Evolutionary conservation across 2,888 invertebrate genomes (phyloP), one percentile per base, ranked within the genome.

Genomic region (Melanostoma scalare): DNA sequence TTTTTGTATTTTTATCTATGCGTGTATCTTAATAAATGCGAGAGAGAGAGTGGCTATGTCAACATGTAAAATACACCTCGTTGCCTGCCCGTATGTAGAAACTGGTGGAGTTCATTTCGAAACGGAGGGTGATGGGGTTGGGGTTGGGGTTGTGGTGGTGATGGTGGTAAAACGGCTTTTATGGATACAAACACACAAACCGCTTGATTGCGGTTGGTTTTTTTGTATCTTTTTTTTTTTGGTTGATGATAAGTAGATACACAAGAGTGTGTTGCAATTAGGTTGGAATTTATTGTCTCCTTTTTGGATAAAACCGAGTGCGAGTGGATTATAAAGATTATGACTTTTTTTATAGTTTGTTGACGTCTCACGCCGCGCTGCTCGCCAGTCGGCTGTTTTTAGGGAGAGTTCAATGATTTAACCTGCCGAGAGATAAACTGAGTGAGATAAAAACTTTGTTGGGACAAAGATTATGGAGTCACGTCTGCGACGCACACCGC

Each of bases 261-360:
- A 71, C 40, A 35, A 61, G 50, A 69, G 73, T 68, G 63, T 78
- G 68, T 73, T 67, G 71, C 75, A 84, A 79, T 84, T 75, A 71
- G 60, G 50, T 74, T 55, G 36, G 20, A 55, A 9, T 38, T 53
- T 63, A 56, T 44, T 65, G 53, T 61, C 48, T 36, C 20, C 53
- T 67, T 35, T 67, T 67, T 61, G 84, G 84, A 84, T 84, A 84
- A 84, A 75, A 84, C 79, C 61, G 65, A 30, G 77, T 65, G 77
- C 58, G 31, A 53, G 65, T 60, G 84, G 79, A 84, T 84, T 84
- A 84, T 84, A 84, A 84, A 84, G 84, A 84, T 84, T 79, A 84
- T 55, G 38, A 0, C 9, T 33, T 33, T 42, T 53, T 10, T 53
- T 6, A 40, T 9, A 42, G 9, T 42, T 42, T 42, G 42, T 6